phyloP scores from a whole-genome alignment of 2,888 invertebrate genomes.

The Lasioglossum morio region DNA sequence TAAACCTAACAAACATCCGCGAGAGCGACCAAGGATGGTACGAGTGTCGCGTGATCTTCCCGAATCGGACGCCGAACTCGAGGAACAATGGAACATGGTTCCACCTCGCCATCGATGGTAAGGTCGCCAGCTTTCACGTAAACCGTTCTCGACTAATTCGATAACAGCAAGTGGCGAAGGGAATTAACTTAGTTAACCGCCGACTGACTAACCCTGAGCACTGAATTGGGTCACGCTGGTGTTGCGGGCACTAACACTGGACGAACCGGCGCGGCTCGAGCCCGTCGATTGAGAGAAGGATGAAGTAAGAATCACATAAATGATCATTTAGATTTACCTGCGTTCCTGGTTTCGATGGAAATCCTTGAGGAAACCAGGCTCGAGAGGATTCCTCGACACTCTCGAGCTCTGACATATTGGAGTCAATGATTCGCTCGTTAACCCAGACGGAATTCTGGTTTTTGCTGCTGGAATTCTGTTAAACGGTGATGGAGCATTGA shows the following conservation, averaged over 20 bases:
- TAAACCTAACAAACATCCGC: conserved; percentile 94
- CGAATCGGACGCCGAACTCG: conserved; percentile 93
- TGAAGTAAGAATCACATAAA: conserved; percentile 45
- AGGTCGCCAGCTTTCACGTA: conserved; percentile 73
- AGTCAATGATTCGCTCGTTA: conserved; percentile 54
- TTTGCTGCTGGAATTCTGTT: conserved; percentile 51
- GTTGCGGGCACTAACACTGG: conserved; percentile 49
- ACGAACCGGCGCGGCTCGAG: conserved; percentile 36
- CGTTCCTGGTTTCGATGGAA: neutral
- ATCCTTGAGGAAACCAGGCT: neutral
- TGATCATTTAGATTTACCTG: neutral
- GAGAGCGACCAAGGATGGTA: conserved; percentile 97
- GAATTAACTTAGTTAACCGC: conserved; percentile 60
- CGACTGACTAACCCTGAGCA: conserved; percentile 61
- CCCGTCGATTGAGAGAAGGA: conserved; percentile 41
- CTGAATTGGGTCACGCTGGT: conserved; percentile 63
- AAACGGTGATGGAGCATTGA: conserved; percentile 43
- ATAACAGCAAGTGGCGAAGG: conserved; percentile 57
- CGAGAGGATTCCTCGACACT: neutral
- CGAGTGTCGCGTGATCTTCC: conserved; percentile 94
- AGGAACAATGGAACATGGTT: conserved; percentile 96
- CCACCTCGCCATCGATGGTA: conserved; percentile 94
- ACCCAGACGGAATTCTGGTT: conserved; percentile 46
- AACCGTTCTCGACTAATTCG: conserved; percentile 48
- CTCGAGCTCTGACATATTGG: conserved; percentile 20